Evolutionary conservation across 2,797 vertebrate genomes (phyloP).

Genomic region (Dendrocincla tyrannina): DNA sequence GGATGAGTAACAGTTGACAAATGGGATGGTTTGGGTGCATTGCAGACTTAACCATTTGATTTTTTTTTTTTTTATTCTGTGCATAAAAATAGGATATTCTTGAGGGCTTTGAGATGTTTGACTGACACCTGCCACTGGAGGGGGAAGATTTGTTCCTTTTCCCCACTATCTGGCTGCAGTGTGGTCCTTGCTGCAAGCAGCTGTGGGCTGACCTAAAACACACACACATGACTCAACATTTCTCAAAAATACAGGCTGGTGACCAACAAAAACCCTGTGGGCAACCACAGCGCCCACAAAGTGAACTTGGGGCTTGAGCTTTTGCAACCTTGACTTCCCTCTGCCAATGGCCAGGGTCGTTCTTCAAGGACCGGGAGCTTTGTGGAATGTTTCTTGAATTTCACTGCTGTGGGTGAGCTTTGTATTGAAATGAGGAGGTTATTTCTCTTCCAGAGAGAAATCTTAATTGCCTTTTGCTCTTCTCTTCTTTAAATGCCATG

Average conservation of each 20-base stretch:
- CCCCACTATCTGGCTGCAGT: background rate
- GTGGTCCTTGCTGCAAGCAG: background rate
- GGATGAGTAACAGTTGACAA: background rate
- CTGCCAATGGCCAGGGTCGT: background rate
- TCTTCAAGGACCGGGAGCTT: background rate
- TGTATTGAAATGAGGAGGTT: background rate
- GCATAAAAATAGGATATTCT: background rate
- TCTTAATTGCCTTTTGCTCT: background rate
- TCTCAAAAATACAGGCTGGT: background rate
- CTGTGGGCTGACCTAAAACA: background rate
- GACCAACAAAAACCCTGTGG: background rate
- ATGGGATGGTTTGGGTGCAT: background rate
- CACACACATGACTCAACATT: background rate
- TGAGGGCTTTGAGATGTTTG: background rate
- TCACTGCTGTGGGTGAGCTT: background rate
- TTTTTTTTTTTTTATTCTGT: background rate
- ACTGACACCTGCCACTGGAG: background rate
- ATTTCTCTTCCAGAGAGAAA: background rate
- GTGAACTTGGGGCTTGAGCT: background rate
- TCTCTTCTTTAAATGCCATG: background rate
- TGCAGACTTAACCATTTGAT: background rate
- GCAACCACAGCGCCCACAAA: background rate
- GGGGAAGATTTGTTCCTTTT: background rate
- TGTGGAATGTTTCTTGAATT: background rate
- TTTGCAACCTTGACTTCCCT: background rate